Base-by-base conservation (phyloP, 2,888 invertebrate genomes). In the Sympetrum striolatum region DNA sequence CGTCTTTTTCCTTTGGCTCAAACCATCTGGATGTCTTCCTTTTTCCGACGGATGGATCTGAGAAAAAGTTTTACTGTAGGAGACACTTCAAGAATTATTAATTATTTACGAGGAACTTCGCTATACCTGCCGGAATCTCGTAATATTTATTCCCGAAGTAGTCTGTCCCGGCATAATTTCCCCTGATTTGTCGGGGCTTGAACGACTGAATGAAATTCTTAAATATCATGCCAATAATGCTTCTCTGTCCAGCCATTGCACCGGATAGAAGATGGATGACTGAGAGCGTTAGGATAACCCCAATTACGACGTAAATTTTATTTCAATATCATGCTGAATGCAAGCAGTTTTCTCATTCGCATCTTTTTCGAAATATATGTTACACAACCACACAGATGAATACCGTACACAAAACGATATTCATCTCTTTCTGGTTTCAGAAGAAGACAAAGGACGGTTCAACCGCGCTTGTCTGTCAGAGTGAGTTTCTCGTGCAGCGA, bases 101-200 rank as follows among this genome's bases (percentile, higher is more conserved):
- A 12, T 25, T 31, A 35, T 12, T 79, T 25, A 31, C 25, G 25
- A 1, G 25, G 3, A 1, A 31, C 35, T 80, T 6, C 18, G n/a
- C 10, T n/a, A 39, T 35, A 86, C 86, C 86, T 64, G 96, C 95
- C 53, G 96, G 96, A 91, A 97, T 96, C 94, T 98, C 98, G 93
- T 94, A 98, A 93, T 97, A 98, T 93, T 96, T 95, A 92, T 97
- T 98, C 0, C 98, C 98, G 93, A 96, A 95, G 92, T 96, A 96
- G 94, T 98, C 98, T 92, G 95, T 95, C 0, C 98, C 98, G 93
- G 95, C 94, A 0, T 94, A 93, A 90, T 94, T 94, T 0, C 96
- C 96, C 12, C 92, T 93, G 1, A 95, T 92, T 92, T 95, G 94
- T 39, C 95, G 94, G 0, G 95, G 96, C 91, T 92, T 93, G 0